phyloP scores from a whole-genome alignment of 2,113 vertebrate species.

The Rhabdornis inornatus region DNA sequence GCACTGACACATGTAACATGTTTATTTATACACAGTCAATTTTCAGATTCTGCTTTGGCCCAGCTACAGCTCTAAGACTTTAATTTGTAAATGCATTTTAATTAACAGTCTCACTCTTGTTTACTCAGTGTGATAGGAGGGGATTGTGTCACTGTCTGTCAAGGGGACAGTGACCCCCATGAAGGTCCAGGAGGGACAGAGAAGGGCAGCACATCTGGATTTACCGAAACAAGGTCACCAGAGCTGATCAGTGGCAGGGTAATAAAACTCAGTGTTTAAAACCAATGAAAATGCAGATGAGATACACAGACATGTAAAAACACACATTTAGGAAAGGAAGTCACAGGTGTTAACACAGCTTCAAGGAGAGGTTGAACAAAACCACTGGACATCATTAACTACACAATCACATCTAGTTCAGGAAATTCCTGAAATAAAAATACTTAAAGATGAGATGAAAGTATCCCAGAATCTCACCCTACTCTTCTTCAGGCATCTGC shows the following conservation, averaged over 20 bases:
- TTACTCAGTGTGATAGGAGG: not conserved
- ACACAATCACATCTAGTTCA: not conserved
- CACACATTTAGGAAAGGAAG: not conserved
- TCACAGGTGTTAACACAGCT: not conserved
- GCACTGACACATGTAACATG: not conserved
- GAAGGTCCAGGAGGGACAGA: not conserved
- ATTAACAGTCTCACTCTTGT: not conserved
- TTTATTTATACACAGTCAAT: not conserved
- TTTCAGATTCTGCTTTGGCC: not conserved
- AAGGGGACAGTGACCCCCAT: not conserved
- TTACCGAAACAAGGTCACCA: not conserved
- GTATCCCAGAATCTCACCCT: not conserved
- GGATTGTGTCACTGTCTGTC: not conserved
- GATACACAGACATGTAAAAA: not conserved
- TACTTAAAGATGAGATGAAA: not conserved
- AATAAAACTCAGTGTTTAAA: not conserved
- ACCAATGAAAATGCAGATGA: not conserved
- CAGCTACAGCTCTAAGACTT: not conserved
- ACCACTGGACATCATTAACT: not conserved
- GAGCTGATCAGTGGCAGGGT: not conserved
- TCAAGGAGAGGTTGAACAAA: not conserved
- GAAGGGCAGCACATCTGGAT: not conserved
- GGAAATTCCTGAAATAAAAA: not conserved
- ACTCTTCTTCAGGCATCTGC: not conserved
- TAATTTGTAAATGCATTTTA: not conserved